These are phyloP conservation scores for Carterocephalus palaemon DNA, from an alignment of 2,888 invertebrate genomes.

Conservation along the genomic window DNA sequence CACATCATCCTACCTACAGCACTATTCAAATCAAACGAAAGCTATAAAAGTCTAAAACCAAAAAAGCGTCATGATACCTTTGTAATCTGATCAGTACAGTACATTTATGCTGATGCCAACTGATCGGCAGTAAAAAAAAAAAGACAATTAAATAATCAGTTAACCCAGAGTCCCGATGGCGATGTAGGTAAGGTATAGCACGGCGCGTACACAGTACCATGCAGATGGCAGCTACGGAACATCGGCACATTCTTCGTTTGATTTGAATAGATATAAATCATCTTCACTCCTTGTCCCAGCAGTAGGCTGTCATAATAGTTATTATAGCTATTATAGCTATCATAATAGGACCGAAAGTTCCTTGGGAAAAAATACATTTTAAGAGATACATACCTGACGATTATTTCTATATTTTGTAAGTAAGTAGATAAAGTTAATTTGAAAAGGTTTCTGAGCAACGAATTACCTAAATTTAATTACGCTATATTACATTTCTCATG, in stretches of 20 bases:
- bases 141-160: no score
- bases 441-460: slow-evolving; percentile 75
- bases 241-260: neutral
- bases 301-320: no score
- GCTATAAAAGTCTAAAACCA: no score
- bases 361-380: slow-evolving; percentile 64
- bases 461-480: slow-evolving; percentile 59
- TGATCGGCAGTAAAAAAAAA: no score
- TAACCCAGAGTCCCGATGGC: no score
- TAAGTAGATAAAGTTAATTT: slow-evolving; percentile 64
- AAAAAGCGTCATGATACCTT: no score
- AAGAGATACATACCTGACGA: slow-evolving; percentile 52
- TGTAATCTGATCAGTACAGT: no score
- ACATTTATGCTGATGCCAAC: no score
- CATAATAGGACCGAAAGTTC: slow-evolving; percentile 71
- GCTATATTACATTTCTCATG: slow-evolving; percentile 36
- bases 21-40: slow-evolving; percentile 5
- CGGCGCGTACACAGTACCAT: no score
- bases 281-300: slow-evolving; percentile 28
- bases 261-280: neutral
- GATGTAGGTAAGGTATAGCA: no score
- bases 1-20: neutral
- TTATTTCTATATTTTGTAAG: slow-evolving; percentile 62
- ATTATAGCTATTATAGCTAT: no score
- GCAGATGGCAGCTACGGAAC: slow-evolving; percentile 6